Evolutionary conservation across 1,140 invertebrate species (phyloP).

Genomic region (Anastrepha obliqua): DNA sequence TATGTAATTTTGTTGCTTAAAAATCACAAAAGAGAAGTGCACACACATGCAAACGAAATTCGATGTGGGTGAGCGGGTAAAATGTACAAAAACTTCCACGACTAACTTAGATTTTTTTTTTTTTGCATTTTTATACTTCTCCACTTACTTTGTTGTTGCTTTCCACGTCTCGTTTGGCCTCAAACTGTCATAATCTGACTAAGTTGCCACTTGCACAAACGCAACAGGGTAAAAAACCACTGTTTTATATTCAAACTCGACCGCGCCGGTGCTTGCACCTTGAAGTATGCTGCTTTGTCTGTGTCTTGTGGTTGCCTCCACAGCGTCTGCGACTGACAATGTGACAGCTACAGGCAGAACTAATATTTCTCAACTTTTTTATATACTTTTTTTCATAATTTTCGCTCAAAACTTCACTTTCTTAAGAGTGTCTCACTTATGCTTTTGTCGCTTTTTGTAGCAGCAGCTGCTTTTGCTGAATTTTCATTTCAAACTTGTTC

Average conservation of each 20-base stretch:
- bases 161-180: not conserved
- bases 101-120: no score
- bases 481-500: conserved; percentile 23
- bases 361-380: not conserved
- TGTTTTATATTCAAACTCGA: not conserved
- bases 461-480: not conserved
- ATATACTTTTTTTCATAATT: not conserved
- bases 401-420: not conserved
- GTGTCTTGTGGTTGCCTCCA: not conserved
- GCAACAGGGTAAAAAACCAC: not conserved
- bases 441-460: not conserved
- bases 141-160: not conserved
- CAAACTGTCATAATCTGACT: conserved; percentile 27
- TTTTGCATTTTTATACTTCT: not conserved
- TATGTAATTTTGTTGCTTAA: not conserved
- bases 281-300: conserved; percentile 8
- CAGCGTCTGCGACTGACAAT: conserved; percentile 1
- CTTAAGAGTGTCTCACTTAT: not conserved
- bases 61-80: no score
- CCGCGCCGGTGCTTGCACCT: not conserved
- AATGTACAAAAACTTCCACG: no score
- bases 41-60: no score
- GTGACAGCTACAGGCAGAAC: conserved; percentile 6
- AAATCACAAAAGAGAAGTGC: no score
- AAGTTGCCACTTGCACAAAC: not conserved